These are phyloP conservation scores for Chaetorhynchus papuensis DNA, from an alignment of 2,113 vertebrate genomes.

Conservation along the genomic window DNA sequence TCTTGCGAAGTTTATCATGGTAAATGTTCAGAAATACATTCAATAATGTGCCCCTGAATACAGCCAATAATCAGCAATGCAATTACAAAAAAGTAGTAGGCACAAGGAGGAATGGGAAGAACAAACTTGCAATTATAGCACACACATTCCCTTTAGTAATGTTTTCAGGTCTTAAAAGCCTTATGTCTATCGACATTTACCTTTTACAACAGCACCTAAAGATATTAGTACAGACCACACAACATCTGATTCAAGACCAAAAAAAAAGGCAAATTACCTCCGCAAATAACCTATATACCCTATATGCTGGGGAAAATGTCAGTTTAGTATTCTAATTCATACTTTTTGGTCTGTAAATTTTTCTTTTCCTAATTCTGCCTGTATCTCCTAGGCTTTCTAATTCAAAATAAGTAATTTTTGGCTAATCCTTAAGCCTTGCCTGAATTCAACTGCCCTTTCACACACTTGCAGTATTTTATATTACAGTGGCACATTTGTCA, in stretches of 20 bases:
- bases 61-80: neutral
- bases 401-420: neutral
- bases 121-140: neutral
- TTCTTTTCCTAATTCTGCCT: neutral
- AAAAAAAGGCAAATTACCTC: neutral
- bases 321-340: neutral
- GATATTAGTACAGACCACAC: neutral
- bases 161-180: neutral
- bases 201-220: neutral
- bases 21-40: neutral
- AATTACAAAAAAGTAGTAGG: neutral
- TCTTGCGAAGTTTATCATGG: neutral
- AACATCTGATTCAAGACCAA: neutral
- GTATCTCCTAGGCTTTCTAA: neutral
- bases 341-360: neutral
- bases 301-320: neutral
- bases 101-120: neutral
- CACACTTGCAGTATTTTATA: neutral
- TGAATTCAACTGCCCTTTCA: neutral
- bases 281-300: neutral
- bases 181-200: neutral
- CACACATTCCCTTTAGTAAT: conserved; percentile 9
- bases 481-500: neutral
- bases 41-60: neutral
- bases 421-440: neutral